These are phyloP conservation scores for Tachina lurida DNA, from an alignment of 2,888 invertebrate genomes.

Conservation along the genomic window DNA sequence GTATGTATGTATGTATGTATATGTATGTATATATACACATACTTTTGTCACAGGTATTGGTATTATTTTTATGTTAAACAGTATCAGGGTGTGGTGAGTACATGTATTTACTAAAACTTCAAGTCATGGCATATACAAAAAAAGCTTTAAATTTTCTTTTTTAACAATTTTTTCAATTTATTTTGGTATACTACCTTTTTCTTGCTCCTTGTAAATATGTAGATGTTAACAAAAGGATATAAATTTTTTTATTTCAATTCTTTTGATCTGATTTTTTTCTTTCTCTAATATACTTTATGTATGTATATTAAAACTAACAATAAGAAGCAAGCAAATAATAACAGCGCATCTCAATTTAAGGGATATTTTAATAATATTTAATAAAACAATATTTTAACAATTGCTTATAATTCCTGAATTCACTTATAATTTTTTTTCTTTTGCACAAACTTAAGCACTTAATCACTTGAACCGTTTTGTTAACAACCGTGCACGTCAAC, in stretches of 20 bases:
- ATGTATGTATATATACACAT: background rate
- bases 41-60: constrained; percentile 44
- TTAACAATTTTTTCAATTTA: constrained; percentile 51
- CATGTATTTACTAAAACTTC: constrained; percentile 41
- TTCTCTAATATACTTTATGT: constrained; percentile 8
- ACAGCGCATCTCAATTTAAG: background rate
- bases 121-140: constrained; percentile 39
- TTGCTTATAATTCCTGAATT: constrained; percentile 15
- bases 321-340: background rate
- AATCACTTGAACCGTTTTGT: constrained; percentile 74
- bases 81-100: constrained; percentile 82
- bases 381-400: constrained; percentile 26
- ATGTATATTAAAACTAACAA: background rate
- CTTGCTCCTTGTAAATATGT: constrained; percentile 51
- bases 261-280: constrained; percentile 15
- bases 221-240: constrained; percentile 58
- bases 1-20: background rate
- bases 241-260: constrained; percentile 41
- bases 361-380: constrained; percentile 5
- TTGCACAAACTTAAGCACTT: constrained; percentile 71
- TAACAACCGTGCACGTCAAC: constrained; percentile 81
- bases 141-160: constrained; percentile 54
- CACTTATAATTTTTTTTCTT: constrained; percentile 51
- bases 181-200: constrained; percentile 69
- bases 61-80: constrained; percentile 73